Conservation (phyloP, 1,140 invertebrate species). For the Oryctes rhinoceros region DNA sequence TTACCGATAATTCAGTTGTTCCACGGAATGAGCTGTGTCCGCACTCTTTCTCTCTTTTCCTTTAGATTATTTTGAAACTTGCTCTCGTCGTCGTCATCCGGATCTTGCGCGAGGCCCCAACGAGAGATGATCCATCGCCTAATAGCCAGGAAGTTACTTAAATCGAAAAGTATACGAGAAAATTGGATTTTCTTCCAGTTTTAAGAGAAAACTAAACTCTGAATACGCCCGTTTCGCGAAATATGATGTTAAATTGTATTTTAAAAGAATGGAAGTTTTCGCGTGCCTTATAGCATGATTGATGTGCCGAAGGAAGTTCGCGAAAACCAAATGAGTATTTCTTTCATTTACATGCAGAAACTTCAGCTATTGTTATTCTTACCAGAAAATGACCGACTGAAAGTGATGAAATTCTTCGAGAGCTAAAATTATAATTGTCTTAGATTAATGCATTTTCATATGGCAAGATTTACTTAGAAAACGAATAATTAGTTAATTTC, state of each 20-base stretch:
- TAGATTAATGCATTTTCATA: too few species aligned
- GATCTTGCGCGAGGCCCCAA: not conserved
- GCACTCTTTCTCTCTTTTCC: not conserved
- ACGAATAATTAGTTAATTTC: too few species aligned
- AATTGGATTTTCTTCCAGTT: conserved; percentile 30
- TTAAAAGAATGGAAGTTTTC: conserved; percentile 13
- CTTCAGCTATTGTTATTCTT: not conserved
- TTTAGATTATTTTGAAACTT: conserved; percentile 34
- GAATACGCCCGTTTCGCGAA: conserved; percentile 18
- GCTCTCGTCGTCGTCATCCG: conserved; percentile 16
- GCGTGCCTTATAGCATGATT: not conserved
- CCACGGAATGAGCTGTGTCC: conserved; percentile 23
- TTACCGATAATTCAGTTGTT: conserved; percentile 38
- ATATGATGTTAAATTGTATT: conserved; percentile 33
- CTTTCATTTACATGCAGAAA: not conserved
- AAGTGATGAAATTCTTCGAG: not conserved
- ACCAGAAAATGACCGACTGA: not conserved
- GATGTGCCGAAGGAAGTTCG: conserved; percentile 5
- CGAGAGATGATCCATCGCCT: conserved; percentile 17
- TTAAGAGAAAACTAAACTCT: not conserved
- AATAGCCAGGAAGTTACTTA: conserved; percentile 34
- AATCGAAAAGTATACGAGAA: conserved; percentile 33
- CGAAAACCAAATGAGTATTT: conserved; percentile 21
- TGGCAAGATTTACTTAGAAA: too few species aligned
- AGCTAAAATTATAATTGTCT: too few species aligned